Evolutionary conservation across 1,140 invertebrate genomes (phyloP).

Genomic region (Oreohelix idahoensis): DNA sequence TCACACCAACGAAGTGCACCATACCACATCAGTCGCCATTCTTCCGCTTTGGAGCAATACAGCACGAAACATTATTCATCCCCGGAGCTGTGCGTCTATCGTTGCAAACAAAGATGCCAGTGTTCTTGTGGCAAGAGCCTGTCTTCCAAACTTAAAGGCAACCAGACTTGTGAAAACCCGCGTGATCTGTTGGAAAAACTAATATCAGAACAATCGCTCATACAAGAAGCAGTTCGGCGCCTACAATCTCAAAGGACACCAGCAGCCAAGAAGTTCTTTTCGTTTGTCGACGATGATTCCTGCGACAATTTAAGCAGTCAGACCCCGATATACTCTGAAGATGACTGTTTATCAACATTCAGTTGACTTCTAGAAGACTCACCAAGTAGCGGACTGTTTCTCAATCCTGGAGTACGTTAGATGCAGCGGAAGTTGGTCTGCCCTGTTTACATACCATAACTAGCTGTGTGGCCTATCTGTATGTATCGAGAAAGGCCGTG

Average conservation of each 20-base stretch:
- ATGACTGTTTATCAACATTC: constrained; percentile 3
- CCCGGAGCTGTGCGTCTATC: constrained; percentile 15
- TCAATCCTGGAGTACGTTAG: too few relatives aligned
- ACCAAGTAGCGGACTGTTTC: too few relatives aligned
- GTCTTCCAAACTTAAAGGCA: constrained; percentile 9
- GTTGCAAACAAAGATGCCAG: not conserved
- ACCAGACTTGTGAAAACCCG: constrained; percentile 15
- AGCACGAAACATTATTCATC: constrained; percentile 10
- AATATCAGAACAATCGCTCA: constrained; percentile 49
- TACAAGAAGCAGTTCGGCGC: constrained; percentile 54
- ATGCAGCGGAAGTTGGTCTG: too few relatives aligned
- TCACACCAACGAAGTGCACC: constrained; percentile 30
- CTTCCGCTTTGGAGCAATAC: not conserved
- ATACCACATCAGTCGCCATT: constrained; percentile 6
- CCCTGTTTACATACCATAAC: too few relatives aligned
- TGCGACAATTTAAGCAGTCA: not conserved
- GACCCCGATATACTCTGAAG: not conserved
- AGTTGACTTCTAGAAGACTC: too few relatives aligned
- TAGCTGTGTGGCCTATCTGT: too few relatives aligned
- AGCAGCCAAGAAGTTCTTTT: not conserved
- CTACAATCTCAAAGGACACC: constrained; percentile 26
- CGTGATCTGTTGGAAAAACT: constrained; percentile 46
- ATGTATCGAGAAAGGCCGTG: too few relatives aligned
- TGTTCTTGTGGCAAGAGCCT: not conserved
- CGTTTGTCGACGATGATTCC: constrained; percentile 19